Conservation (phyloP, 2,797 vertebrate species). For the Myotis myotis region DNA sequence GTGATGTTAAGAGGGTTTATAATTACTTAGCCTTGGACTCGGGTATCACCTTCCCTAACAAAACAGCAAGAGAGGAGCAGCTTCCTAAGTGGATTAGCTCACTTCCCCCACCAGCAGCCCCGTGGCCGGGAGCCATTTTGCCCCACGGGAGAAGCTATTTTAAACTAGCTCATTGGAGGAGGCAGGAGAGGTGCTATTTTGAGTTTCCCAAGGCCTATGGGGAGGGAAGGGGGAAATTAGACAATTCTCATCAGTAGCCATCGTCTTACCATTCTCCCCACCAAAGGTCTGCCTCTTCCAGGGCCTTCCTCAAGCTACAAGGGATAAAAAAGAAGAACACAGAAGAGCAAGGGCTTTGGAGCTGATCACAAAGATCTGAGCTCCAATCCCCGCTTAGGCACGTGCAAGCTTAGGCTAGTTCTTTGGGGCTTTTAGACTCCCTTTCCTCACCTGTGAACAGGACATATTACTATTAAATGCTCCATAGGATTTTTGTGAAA, state of each 20-base stretch:
- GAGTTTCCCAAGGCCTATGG: neutral
- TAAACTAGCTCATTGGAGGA: slow-evolving; percentile 46
- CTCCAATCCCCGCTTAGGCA: neutral
- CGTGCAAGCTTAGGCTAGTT: neutral
- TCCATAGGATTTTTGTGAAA: neutral
- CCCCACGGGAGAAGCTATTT: slow-evolving; percentile 59
- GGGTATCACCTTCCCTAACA: slow-evolving; percentile 64
- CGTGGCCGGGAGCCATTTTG: neutral
- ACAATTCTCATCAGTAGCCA: slow-evolving; percentile 10
- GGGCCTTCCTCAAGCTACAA: neutral
- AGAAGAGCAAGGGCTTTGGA: neutral
- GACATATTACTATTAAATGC: neutral
- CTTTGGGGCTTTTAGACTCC: neutral
- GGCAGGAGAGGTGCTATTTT: slow-evolving; percentile 23
- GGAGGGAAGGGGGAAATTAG: neutral
- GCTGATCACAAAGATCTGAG: neutral
- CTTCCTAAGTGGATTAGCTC: slow-evolving; percentile 59
- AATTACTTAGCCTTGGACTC: slow-evolving; percentile 71
- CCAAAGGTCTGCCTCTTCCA: neutral
- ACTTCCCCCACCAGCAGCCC: neutral
- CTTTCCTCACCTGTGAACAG: neutral
- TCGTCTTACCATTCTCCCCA: neutral
- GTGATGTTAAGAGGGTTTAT: slow-evolving; percentile 71
- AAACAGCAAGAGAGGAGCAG: slow-evolving; percentile 55
- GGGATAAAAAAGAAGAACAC: neutral